phyloP scores from a whole-genome alignment of 2,888 invertebrate species.

The Spisula solida region DNA sequence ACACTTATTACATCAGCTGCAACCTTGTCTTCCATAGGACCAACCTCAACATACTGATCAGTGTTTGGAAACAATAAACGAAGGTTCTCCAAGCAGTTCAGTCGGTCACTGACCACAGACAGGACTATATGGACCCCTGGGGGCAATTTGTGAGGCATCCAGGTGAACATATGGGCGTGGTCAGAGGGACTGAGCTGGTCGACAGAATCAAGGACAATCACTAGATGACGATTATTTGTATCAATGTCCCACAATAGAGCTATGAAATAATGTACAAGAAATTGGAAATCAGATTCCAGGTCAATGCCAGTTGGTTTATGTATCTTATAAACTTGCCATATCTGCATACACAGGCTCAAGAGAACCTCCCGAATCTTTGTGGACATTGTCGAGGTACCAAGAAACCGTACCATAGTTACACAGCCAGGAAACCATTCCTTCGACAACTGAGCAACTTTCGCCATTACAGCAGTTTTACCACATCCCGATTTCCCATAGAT shows the following conservation, averaged over 20 bases:
- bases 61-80: constrained; percentile 59
- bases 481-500: constrained; percentile 81
- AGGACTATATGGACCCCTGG: constrained; percentile 77
- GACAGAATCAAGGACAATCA: constrained; percentile 82
- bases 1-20: constrained; percentile 73
- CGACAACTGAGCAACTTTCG: constrained; percentile 73
- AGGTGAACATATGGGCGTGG: constrained; percentile 78
- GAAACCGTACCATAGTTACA: constrained; percentile 78
- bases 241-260: constrained; percentile 79
- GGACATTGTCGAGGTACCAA: constrained; percentile 80
- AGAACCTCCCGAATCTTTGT: constrained; percentile 75
- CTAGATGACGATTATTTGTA: constrained; percentile 71
- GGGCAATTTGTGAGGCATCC: constrained; percentile 80
- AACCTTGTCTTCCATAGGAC: constrained; percentile 60
- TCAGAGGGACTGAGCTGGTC: constrained; percentile 80
- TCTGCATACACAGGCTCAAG: constrained; percentile 76
- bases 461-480: constrained; percentile 83
- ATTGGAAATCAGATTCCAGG: constrained; percentile 75
- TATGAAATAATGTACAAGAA: constrained; percentile 76
- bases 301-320: constrained; percentile 72
- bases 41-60: constrained; percentile 75
- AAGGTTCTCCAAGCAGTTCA: constrained; percentile 73
- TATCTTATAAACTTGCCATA: constrained; percentile 75
- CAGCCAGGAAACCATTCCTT: constrained; percentile 76
- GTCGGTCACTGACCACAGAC: constrained; percentile 75